phyloP scores from a whole-genome alignment of 2,888 invertebrate genomes.

The Campoplex capitator region DNA sequence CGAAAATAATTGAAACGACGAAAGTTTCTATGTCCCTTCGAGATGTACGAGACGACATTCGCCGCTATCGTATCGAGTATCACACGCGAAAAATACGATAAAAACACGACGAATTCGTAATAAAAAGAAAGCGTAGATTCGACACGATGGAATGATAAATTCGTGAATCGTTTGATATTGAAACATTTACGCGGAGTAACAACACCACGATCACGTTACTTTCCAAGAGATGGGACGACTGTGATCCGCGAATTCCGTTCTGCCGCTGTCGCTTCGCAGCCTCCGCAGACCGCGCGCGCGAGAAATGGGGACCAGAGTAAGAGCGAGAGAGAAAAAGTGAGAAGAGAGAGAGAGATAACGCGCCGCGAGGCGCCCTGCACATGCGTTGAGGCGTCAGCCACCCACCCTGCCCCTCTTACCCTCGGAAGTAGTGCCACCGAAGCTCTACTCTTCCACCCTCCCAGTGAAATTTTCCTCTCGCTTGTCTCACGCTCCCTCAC shows the following conservation, averaged over 20 bases:
- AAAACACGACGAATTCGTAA: not conserved
- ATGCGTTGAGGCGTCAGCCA: constrained; percentile 82
- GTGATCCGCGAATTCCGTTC: constrained; percentile 83
- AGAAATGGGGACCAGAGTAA: constrained; percentile 77
- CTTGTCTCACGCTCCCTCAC: constrained; percentile 46
- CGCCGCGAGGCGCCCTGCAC: constrained; percentile 84
- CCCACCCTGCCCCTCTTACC: constrained; percentile 64
- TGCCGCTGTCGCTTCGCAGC: constrained; percentile 83
- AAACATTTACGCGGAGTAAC: constrained; percentile 59
- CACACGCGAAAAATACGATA: not conserved
- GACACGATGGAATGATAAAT: constrained; percentile 6
- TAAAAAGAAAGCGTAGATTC: not conserved
- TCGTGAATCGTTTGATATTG: constrained; percentile 39
- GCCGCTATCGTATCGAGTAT: not conserved
- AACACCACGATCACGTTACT: constrained; percentile 75
- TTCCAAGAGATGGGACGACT: constrained; percentile 83
- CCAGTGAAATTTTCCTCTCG: constrained; percentile 45
- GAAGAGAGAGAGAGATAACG: constrained; percentile 75
- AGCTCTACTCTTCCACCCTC: constrained; percentile 53
- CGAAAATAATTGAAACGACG: constrained; percentile 13
- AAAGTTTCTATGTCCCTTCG: not conserved
- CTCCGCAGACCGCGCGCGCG: constrained; percentile 77
- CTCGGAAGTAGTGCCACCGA: constrained; percentile 46
- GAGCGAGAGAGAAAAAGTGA: constrained; percentile 79
- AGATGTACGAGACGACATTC: not conserved